Percentiles rank a stretch among this genome's conserved stretches.
Conservation (phyloP, 2,888 invertebrate genomes). For the Lithophane leautieri region DNA sequence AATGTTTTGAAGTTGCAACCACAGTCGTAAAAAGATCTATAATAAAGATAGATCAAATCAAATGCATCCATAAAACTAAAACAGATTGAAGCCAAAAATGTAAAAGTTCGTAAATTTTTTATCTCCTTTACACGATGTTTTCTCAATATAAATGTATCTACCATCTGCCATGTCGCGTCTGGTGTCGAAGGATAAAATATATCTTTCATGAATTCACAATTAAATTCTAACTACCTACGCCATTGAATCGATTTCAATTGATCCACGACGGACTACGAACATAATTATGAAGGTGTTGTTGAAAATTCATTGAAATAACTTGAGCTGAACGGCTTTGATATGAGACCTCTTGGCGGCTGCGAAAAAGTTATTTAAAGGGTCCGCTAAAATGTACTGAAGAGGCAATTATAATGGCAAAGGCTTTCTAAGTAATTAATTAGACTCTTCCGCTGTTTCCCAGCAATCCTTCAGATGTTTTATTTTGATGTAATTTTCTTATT, state of each 20-base stretch:
- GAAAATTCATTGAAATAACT: slow-evolving; percentile 46
- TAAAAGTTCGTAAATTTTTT: slow-evolving; percentile 37
- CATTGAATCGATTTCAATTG: slow-evolving; percentile 36
- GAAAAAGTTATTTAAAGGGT: slow-evolving; percentile 35
- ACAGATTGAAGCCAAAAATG: slow-evolving; percentile 38
- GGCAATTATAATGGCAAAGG: slow-evolving; percentile 41
- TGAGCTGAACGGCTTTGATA: slow-evolving; percentile 33
- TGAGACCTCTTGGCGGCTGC: slow-evolving; percentile 25
- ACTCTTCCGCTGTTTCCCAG: slow-evolving; percentile 17
- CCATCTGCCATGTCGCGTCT: slow-evolving; percentile 21
- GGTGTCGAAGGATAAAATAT: slow-evolving; percentile 31
- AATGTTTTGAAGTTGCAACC: slow-evolving; percentile 33
- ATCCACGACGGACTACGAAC: slow-evolving; percentile 10
- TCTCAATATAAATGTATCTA: slow-evolving; percentile 17
- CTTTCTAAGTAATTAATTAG: slow-evolving; percentile 48
- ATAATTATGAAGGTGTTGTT: slow-evolving; percentile 28
- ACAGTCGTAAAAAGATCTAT: slow-evolving; percentile 30
- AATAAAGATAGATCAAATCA: slow-evolving; percentile 40
- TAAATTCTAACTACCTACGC: slow-evolving; percentile 36
- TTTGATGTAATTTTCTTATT: slow-evolving; percentile 16
- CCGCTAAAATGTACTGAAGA: slow-evolving; percentile 17
- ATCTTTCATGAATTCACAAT: slow-evolving; percentile 30
- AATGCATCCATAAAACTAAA: slow-evolving; percentile 45
- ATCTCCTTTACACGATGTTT: slow-evolving; percentile 35
- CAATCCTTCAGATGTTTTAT: slow-evolving; percentile 27